These are phyloP conservation scores for Callipepla californica DNA, from an alignment of 2,113 vertebrate genomes.

Conservation along the genomic window DNA sequence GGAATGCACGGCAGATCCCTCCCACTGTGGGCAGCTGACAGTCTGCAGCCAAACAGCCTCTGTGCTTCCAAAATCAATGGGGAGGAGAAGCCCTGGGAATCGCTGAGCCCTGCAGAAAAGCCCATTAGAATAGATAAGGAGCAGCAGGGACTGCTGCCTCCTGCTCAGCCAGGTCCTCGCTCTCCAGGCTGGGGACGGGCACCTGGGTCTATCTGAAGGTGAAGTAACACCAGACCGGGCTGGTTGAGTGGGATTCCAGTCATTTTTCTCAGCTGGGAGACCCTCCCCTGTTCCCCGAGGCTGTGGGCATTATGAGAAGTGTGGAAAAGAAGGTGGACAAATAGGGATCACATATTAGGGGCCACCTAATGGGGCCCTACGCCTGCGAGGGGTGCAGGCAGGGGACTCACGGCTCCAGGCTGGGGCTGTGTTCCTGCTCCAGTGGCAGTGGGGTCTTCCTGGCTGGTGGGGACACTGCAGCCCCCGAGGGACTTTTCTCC, in stretches of 20 bases:
- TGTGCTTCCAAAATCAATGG: not conserved
- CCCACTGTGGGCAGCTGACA: not conserved
- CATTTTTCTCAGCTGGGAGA: not conserved
- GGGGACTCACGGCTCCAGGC: slow-evolving; percentile 73
- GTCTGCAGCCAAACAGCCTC: not conserved
- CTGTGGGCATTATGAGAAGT: not conserved
- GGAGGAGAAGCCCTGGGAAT: not conserved
- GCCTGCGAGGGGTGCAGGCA: fast-evolving
- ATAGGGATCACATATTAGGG: no score
- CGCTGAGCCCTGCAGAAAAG: slow-evolving; percentile 30
- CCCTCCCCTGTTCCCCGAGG: not conserved
- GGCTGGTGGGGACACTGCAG: not conserved
- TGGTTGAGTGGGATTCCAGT: not conserved
- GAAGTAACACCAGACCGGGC: not conserved
- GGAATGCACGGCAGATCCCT: not conserved
- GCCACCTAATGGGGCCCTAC: not conserved
- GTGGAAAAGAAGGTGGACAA: not conserved
- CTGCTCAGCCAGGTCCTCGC: not conserved
- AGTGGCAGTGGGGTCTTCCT: slow-evolving; percentile 11
- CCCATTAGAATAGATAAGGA: slow-evolving; percentile 44
- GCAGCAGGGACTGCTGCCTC: not conserved
- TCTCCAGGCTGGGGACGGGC: not conserved
- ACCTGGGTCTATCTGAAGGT: not conserved
- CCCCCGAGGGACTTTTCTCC: not conserved
- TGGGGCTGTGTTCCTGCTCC: not conserved